A percentile compares a stretch with the other conserved stretches of the same genome.
These are phyloP conservation scores for Endomychus coccineus DNA, from an alignment of 2,888 invertebrate genomes.

Conservation along the genomic window DNA sequence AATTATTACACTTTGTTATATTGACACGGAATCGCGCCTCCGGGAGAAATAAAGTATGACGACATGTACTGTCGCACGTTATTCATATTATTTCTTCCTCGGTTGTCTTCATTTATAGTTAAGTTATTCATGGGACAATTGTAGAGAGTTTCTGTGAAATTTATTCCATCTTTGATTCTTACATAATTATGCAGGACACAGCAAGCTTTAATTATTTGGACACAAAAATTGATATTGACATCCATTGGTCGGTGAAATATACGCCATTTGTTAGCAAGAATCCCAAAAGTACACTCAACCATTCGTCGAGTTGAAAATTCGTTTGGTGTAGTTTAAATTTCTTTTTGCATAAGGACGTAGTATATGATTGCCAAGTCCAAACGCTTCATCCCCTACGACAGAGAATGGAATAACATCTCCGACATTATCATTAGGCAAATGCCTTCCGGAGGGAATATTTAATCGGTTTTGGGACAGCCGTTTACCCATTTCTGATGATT, in stretches of 20 bases:
- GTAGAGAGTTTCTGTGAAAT: constrained; percentile 18
- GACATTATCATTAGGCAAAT: constrained; percentile 25
- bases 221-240: constrained; percentile 11
- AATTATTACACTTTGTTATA: constrained; percentile 19
- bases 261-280: constrained; percentile 33
- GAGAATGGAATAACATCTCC: constrained; percentile 25
- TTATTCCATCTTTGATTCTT: constrained; percentile 15
- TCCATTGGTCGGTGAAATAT: constrained; percentile 23
- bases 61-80: constrained; percentile 18
- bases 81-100: constrained; percentile 20
- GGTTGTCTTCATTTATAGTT: constrained; percentile 18
- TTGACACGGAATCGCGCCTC: constrained; percentile 19
- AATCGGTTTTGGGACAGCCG: constrained; percentile 19
- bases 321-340: constrained; percentile 20
- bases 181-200: constrained; percentile 17
- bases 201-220: constrained; percentile 14
- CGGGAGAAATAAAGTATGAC: constrained; percentile 18
- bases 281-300: constrained; percentile 29
- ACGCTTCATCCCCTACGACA: constrained; percentile 31
- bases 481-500: constrained; percentile 27
- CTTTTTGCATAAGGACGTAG: constrained; percentile 29
- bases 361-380: constrained; percentile 27
- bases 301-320: constrained; percentile 25
- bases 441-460: constrained; percentile 23
- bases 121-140: constrained; percentile 16